These are phyloP conservation scores for Sesamia inferens DNA, from an alignment of 2,888 invertebrate genomes.

Conservation along the genomic window DNA sequence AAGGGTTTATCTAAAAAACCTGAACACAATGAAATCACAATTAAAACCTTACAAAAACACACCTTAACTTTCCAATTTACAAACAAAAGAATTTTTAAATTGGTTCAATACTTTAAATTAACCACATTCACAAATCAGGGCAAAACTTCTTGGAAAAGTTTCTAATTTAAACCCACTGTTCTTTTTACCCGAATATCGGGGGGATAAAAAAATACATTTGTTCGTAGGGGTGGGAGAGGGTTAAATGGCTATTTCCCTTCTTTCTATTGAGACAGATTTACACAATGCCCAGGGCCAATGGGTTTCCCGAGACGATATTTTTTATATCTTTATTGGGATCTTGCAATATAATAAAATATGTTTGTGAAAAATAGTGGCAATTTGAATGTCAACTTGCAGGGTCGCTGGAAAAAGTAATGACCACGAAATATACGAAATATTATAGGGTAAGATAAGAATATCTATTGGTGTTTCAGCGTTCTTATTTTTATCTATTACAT, in stretches of 20 bases:
- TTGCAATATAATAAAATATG: constrained; percentile 73
- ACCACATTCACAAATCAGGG: constrained; percentile 64
- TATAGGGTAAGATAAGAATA: constrained; percentile 43
- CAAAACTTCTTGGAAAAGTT: constrained; percentile 59
- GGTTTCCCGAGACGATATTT: constrained; percentile 73
- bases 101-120: constrained; percentile 57
- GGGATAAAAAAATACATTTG: constrained; percentile 75
- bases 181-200: constrained; percentile 66
- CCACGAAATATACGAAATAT: constrained; percentile 56
- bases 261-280: constrained; percentile 80
- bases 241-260: constrained; percentile 80
- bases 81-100: constrained; percentile 40
- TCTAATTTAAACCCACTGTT: constrained; percentile 62
- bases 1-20: neutral
- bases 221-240: constrained; percentile 75
- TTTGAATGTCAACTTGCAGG: constrained; percentile 63
- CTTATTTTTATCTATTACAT: constrained; percentile 19
- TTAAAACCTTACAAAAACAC: constrained; percentile 33
- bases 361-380: constrained; percentile 66
- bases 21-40: constrained; percentile 1
- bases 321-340: constrained; percentile 79
- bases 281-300: constrained; percentile 77
- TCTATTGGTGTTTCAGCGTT: constrained; percentile 33
- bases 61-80: constrained; percentile 12
- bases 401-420: constrained; percentile 56